phyloP scores from a whole-genome alignment of 2,888 invertebrate genomes.

The Glyphotaelius pellucidus region DNA sequence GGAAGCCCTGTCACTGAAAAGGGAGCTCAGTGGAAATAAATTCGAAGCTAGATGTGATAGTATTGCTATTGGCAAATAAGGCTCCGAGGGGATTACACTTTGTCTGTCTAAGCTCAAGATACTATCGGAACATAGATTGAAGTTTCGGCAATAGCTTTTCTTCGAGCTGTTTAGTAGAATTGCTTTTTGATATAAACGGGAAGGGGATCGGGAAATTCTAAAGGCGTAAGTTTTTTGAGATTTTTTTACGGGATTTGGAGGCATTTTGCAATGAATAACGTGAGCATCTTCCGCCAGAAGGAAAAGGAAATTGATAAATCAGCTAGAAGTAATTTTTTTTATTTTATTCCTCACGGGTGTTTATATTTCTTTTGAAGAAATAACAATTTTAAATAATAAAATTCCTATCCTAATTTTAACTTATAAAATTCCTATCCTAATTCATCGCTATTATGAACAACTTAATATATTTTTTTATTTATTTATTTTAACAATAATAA shows the following conservation, averaged over 20 bases:
- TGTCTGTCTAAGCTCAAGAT: conserved; percentile 39
- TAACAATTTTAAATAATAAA: not conserved
- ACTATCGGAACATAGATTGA: conserved; percentile 44
- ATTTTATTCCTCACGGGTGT: not conserved
- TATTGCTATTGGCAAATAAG: conserved; percentile 47
- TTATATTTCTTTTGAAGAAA: not conserved
- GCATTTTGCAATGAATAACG: not conserved
- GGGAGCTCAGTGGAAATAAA: conserved; percentile 19
- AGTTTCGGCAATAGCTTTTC: conserved; percentile 46
- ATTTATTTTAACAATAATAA: too few species aligned
- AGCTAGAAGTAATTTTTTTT: not conserved
- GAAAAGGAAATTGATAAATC: not conserved
- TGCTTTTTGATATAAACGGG: conserved; percentile 31
- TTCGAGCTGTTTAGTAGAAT: conserved; percentile 43
- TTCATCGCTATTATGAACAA: not conserved
- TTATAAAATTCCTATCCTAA: not conserved
- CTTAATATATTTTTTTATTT: too few species aligned
- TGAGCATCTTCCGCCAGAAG: not conserved
- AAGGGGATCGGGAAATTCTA: not conserved
- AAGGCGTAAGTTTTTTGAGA: not conserved
- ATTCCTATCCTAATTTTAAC: too few species aligned
- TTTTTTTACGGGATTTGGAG: not conserved
- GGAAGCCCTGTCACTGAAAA: conserved; percentile 20
- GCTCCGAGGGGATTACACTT: conserved; percentile 38
- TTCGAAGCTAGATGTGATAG: conserved; percentile 8